Evolutionary conservation across 2,888 invertebrate genomes (phyloP), one percentile per base, ranked within the genome.

Genomic region (Emesis castigata): DNA sequence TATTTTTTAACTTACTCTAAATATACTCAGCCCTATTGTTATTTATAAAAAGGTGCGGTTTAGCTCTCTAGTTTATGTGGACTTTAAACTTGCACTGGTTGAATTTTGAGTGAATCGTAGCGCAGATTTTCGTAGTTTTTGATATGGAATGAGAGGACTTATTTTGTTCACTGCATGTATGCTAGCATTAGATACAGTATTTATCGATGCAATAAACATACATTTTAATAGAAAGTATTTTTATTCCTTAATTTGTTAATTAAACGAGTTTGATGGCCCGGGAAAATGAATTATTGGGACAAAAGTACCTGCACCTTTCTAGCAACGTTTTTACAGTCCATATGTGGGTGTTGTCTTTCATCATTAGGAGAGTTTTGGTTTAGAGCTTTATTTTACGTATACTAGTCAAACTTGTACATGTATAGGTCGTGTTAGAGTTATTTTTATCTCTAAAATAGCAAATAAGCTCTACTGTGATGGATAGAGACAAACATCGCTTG

Each of bases 131-230:
- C 18, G 72, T 72, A 72, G 72, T 90, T 83, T 83, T 64, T 31
- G 18, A 64, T 64, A 62, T 22, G 16, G 48, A 48, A 31, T 48
- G 64, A 72, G 11, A 68, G n/a, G 14, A n/a, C 14, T 81, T 85
- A 85, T 90, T 89, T 87, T 81, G 87, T 93, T 90, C 87, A 87
- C 90, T 89, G 92, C 92, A 92, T 94, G 93, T 93, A 93, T 88
- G 90, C 92, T 94, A 93, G 93, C 89, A 87, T 91, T 93, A 94
- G 93, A 90, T 86, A 92, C 93, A 93, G 93, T 95, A 94, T 94
- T 94, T 93, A 91, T 91, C 91, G 93, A 94, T 94, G 94, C 94
- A 95, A 94, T 95, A 95, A 94, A 94, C 89, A 90, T 91, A 91
- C 91, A 90, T 90, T 90, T 88, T 79, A 81, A 70, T 81, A 86